Evolutionary conservation across 2,888 invertebrate species (phyloP), one percentile per base, ranked within the genome.

Genomic region (Alsophila aescularia): DNA sequence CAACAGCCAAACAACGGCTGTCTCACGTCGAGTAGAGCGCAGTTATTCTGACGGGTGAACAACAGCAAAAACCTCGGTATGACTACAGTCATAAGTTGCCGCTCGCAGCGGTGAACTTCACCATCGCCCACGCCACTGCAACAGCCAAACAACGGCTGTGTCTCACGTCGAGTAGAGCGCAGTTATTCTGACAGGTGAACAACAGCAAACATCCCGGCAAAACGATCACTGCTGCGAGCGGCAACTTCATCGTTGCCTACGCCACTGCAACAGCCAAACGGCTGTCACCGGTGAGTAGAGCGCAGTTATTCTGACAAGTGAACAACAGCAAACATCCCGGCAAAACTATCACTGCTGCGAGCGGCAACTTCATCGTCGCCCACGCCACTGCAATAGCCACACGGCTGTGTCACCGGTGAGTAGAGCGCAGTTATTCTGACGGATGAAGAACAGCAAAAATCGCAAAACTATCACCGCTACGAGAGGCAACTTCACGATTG

Each of bases 1-100:
- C n/a, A n/a, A n/a, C 27, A 27, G 9, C 27, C 27, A 27, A 27
- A 9, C 27, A 27, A 27, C 27, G 6, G 27, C 9, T n/a, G 92
- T 64, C 93, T 93, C 42, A 93, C 51, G 95, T 94, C 14, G 96
- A 96, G 79, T 95, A 96, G 35, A 95, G n/a, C 96, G 52, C 96
- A 96, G 78, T 83, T 96, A 34, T 86, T 96, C 18, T 91, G 96
- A 66, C 94, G 95, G 72, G 89, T 96, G 72, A 96, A 96, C 72
- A 96, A 95, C 79, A 96, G 95, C 83, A 93, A 95, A 69, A 94
- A 95, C 72, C 92, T 96, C 61, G 95, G 94, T 40, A 94, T 94
- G 87, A 95, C 95, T 16, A n/a, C n/a, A n/a, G n/a, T n/a, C n/a
- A n/a, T n/a, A 18, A 18, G 18, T 18, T 5, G 5, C 18, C 18